These are phyloP conservation scores for Manis crassicaudata DNA, from an alignment of 2,797 vertebrate genomes.

Conservation along the genomic window DNA sequence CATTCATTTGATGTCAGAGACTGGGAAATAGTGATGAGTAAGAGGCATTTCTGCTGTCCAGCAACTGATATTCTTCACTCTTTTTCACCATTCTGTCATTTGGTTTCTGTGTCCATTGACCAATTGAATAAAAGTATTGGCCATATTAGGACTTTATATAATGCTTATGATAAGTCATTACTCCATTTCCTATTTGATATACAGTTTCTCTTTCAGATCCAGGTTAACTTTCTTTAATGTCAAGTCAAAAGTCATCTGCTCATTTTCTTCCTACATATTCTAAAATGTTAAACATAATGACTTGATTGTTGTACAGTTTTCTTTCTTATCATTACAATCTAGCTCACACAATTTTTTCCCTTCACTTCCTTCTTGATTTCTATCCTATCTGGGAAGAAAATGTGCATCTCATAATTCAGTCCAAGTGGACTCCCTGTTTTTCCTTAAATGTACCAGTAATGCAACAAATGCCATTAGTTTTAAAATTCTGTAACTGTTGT, in stretches of 20 bases:
- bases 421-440: background rate
- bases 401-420: background rate
- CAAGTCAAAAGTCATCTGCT: background rate
- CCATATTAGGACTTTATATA: background rate
- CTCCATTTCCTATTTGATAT: background rate
- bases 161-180: background rate
- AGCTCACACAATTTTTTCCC: background rate
- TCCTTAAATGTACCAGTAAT: background rate
- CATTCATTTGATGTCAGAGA: background rate
- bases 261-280: background rate
- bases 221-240: background rate
- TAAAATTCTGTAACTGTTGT: slow-evolving; percentile 43
- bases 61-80: background rate
- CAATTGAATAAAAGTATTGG: background rate
- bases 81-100: background rate
- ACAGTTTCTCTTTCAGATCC: background rate
- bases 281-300: background rate
- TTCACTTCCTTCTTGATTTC: background rate
- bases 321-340: background rate
- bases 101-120: background rate
- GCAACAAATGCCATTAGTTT: slow-evolving; percentile 18
- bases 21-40: background rate
- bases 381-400: background rate
- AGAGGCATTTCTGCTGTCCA: background rate
- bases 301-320: background rate